A percentile compares a stretch with the other conserved stretches of the same genome.
phyloP scores from a whole-genome alignment of 2,888 invertebrate species.

The Zaprionus bogoriensis region DNA sequence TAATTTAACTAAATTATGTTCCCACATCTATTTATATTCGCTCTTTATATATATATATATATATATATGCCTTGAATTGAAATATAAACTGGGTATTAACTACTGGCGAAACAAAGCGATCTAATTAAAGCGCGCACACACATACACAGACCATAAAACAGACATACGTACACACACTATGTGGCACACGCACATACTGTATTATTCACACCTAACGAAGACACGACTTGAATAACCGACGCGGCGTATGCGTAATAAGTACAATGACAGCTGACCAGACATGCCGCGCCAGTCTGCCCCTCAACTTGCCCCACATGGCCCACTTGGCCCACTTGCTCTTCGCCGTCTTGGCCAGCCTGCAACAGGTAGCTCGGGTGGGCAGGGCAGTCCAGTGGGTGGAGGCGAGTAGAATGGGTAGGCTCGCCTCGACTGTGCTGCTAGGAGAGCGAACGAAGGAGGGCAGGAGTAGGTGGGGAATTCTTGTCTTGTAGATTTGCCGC shows the following conservation, averaged over 20 bases:
- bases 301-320: no score
- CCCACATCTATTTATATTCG: no score
- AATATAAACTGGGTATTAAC: no score
- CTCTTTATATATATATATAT: no score
- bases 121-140: neutral
- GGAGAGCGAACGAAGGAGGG: no score
- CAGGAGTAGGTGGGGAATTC: neutral
- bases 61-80: no score
- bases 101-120: neutral
- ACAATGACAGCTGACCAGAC: slow-evolving; percentile 19
- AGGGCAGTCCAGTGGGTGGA: neutral
- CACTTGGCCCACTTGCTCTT: no score
- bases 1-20: no score
- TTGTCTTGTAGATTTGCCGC: slow-evolving; percentile 44
- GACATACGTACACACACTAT: no score
- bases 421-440: neutral
- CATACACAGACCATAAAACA: no score
- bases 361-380: slow-evolving; percentile 18
- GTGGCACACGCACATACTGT: no score
- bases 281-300: no score
- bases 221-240: neutral
- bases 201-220: neutral
- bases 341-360: slow-evolving; percentile 24
- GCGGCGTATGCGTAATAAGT: slow-evolving; percentile 32
- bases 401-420: slow-evolving; percentile 22